Conservation (phyloP, 2,797 vertebrate species). For the Danio aesculapii region DNA sequence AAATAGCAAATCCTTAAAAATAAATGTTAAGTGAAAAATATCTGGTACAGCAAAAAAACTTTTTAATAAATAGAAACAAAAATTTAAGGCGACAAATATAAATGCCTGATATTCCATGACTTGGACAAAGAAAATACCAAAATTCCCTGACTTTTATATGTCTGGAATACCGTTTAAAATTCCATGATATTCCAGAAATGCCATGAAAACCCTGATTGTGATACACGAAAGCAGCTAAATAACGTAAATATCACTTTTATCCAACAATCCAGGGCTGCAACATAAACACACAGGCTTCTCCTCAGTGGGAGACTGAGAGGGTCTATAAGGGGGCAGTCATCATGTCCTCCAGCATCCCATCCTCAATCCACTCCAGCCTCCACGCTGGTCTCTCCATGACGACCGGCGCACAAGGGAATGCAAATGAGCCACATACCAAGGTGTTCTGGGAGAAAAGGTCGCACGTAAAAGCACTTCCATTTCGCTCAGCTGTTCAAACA, state of each 20-base stretch:
- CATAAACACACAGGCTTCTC: not conserved
- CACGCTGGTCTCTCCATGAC: conserved; percentile 45
- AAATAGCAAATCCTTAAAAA: too few species aligned
- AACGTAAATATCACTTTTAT: not conserved
- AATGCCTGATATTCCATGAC: too few species aligned
- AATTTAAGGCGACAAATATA: too few species aligned
- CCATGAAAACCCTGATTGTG: too few species aligned
- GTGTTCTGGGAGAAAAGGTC: conserved; percentile 50
- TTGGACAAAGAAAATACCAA: too few species aligned
- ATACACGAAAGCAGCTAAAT: not conserved
- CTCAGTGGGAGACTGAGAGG: not conserved
- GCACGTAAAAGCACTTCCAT: conserved; percentile 27
- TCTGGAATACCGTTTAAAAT: too few species aligned
- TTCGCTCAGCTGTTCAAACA: conserved; percentile 27
- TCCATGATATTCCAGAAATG: too few species aligned
- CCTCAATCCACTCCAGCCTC: conserved; percentile 15
- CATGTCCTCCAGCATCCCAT: conserved; percentile 21
- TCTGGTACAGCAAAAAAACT: too few species aligned
- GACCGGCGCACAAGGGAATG: conserved; percentile 49
- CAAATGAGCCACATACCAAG: conserved; percentile 47
- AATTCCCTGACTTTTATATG: too few species aligned
- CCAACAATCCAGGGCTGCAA: not conserved
- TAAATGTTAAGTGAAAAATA: too few species aligned
- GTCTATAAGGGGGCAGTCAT: conserved; percentile 23
- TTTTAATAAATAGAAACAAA: too few species aligned